A percentile compares a stretch with the other conserved stretches of the same genome.
Conservation (phyloP, 1,140 invertebrate species). For the Scylla paramamosain region DNA sequence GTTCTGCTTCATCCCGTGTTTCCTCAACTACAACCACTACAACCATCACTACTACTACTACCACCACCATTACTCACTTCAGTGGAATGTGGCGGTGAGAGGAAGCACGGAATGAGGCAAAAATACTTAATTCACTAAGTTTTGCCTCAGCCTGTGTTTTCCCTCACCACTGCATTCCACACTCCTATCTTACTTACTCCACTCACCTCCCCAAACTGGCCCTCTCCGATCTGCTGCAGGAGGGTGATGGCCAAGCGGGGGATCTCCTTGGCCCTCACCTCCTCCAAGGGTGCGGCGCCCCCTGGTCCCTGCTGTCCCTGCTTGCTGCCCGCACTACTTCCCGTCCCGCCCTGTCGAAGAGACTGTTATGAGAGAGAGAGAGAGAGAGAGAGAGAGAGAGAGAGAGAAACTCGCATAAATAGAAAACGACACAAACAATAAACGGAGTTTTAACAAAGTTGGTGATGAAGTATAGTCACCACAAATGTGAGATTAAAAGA, state of each 20-base stretch:
- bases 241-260: conserved; percentile 88
- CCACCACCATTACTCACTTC: background rate
- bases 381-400: conserved; percentile 3
- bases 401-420: background rate
- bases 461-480: background rate
- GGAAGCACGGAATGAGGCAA: too few relatives aligned
- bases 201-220: conserved; percentile 88
- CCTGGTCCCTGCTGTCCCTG: conserved; percentile 46
- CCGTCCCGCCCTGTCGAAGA: conserved; percentile 61
- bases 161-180: background rate
- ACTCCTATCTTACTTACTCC: too few relatives aligned
- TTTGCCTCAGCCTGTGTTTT: background rate
- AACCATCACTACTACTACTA: background rate
- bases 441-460: background rate
- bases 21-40: background rate
- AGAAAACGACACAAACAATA: background rate
- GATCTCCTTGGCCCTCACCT: conserved; percentile 84
- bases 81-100: too few relatives aligned
- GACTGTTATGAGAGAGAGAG: background rate
- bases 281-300: conserved; percentile 54
- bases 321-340: conserved; percentile 37
- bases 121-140: too few relatives aligned
- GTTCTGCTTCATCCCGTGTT: background rate
- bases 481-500: too few relatives aligned
- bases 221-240: conserved; percentile 89